Conservation (phyloP, 2,797 vertebrate species). For the Gymnoscopelus microlampas region DNA sequence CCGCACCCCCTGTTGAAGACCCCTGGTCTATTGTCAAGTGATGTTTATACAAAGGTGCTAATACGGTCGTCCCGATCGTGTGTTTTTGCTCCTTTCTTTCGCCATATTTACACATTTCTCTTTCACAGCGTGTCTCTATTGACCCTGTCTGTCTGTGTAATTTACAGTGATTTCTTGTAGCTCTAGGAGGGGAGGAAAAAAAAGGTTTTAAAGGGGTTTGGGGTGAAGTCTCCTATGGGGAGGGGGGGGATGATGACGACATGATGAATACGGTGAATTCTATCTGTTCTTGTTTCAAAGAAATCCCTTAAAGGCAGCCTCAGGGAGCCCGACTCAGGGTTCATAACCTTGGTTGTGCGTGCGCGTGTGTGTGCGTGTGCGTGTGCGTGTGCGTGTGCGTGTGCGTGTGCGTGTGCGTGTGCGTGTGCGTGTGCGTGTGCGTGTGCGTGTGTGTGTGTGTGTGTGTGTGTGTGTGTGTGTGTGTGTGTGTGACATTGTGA, state of each 20-base stretch:
- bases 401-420: background rate
- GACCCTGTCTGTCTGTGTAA: conserved; percentile 6
- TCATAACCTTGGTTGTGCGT: conserved; percentile 21
- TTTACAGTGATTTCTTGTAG: background rate
- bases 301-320: conserved; percentile 23
- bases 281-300: conserved; percentile 52
- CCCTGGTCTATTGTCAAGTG: no score
- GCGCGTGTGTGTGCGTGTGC: conserved; percentile 1
- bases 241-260: conserved; percentile 15
- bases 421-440: conserved; percentile 18
- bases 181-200: background rate
- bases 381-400: conserved; percentile 1
- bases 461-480: no score
- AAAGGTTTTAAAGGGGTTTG: conserved; percentile 28
- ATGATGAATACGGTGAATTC: conserved; percentile 37
- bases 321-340: conserved; percentile 25
- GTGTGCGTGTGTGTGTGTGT: background rate
- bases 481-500: no score
- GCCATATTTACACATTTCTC: conserved; percentile 2
- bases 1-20: no score
- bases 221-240: conserved; percentile 12
- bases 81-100: no score
- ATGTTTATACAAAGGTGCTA: no score
- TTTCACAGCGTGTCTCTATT: conserved; percentile 21
- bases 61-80: no score